These are phyloP conservation scores for Manacus vitellinus DNA, from an alignment of 2,113 vertebrate species.

Conservation along the genomic window DNA sequence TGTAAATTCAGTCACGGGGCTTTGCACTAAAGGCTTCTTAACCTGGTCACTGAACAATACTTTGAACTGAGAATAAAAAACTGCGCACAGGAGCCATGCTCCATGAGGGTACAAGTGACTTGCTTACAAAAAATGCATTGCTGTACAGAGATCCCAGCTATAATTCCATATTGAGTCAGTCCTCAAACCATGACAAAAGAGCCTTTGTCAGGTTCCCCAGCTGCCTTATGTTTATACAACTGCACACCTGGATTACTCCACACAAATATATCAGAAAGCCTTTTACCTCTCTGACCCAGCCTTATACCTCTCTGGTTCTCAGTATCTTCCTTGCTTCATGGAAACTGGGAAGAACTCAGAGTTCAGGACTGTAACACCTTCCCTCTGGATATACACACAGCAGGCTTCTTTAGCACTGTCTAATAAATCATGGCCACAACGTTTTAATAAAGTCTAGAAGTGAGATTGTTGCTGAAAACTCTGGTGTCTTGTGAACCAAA, in stretches of 20 bases:
- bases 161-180: background rate
- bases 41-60: background rate
- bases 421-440: background rate
- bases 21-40: background rate
- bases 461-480: background rate
- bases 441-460: background rate
- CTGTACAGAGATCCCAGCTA: background rate
- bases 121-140: background rate
- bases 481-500: background rate
- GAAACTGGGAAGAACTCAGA: background rate
- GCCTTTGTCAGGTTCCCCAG: background rate
- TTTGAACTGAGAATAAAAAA: background rate
- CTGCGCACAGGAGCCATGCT: accelerated
- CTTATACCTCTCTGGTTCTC: background rate
- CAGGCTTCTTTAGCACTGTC: background rate
- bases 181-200: background rate
- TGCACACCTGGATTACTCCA: background rate
- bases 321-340: background rate
- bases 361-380: background rate
- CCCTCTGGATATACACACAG: background rate
- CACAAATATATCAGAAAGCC: background rate
- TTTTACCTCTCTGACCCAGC: background rate
- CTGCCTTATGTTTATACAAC: background rate
- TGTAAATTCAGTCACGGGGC: background rate
- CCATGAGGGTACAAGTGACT: no score